Base-by-base conservation (phyloP, 2,888 invertebrate genomes). In the Coelogynopora nodosa region DNA sequence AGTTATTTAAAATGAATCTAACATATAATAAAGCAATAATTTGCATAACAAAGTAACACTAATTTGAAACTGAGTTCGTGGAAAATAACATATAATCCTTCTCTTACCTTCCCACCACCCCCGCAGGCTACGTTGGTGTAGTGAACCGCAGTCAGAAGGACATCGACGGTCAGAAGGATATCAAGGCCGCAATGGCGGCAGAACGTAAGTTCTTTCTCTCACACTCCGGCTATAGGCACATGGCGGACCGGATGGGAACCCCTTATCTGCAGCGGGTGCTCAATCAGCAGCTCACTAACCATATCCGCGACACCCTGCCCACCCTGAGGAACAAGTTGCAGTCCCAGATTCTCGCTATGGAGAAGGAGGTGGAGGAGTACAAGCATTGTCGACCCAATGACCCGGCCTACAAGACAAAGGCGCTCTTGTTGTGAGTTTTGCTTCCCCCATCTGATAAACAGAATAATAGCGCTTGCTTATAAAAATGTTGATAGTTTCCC, bases 121-220 rank as follows among this genome's bases (percentile, higher is more conserved):
- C 49, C 18, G 49, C 49, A 49, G 49, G 49, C 49, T 99, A 99
- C 92, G 97, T 99, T 90, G 99, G 99, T 90, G 98, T 99, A 30
- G 97, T 99, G 30, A 99, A 99, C 93, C 94, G 99, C 90, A 97
- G 98, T 90, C 99, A 99, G 93, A 97, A 96, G 92, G 99, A 99
- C 92, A 99, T 99, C 90, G 98, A 98, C 88, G 98, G 99, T 0
- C 94, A 95, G 85, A 89, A 90, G 74, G 88, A 89, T 84, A 89
- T 89, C 84, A 84, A 85, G 29, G 87, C 87, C 28, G 89, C 89
- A 5, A 31, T 89, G 67, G 88, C 83, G 0, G 84, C 86, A 0
- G 89, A 89, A 74, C 81, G 88, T 26, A 87, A 87, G 30, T 89
- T 88, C 86, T 89, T 89, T 85, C 82, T 87, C 31, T 84, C 85